phyloP scores from a whole-genome alignment of 2,888 invertebrate species.

The Chymomyza caudatula region DNA sequence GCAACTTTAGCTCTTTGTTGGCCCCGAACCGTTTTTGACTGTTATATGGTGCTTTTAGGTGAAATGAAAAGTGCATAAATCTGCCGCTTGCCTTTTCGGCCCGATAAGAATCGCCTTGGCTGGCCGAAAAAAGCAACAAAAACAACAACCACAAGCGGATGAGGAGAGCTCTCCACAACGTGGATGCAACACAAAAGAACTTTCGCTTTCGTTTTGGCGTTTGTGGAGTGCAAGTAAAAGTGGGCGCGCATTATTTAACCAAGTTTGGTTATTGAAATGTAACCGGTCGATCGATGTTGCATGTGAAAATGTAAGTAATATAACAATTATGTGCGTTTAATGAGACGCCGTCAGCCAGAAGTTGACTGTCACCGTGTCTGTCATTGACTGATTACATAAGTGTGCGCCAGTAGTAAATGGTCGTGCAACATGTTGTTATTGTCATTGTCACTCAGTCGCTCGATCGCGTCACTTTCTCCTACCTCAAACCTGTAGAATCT shows the following conservation, averaged over 20 bases:
- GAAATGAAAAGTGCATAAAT: constrained; percentile 71
- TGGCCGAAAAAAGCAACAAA: constrained; percentile 1
- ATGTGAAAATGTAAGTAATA: constrained; percentile 41
- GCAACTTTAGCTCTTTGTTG: not conserved
- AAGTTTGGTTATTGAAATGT: constrained; percentile 66
- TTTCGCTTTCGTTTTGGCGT: constrained; percentile 62
- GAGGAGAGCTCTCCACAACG: constrained; percentile 27
- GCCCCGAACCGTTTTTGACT: constrained; percentile 2
- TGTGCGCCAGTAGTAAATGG: not conserved
- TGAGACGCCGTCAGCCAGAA: constrained; percentile 39
- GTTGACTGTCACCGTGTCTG: constrained; percentile 22
- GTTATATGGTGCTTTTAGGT: constrained; percentile 44
- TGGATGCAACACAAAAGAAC: constrained; percentile 59
- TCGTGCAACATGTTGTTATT: constrained; percentile 40
- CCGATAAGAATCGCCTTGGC: constrained; percentile 5
- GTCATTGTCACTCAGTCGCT: constrained; percentile 38
- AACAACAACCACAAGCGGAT: not conserved
- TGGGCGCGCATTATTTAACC: constrained; percentile 68
- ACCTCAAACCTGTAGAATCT: constrained; percentile 17
- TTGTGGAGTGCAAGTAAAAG: constrained; percentile 47
- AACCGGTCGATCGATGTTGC: constrained; percentile 51
- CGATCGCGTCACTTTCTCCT: constrained; percentile 1
- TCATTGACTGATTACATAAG: constrained; percentile 58
- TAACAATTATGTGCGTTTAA: constrained; percentile 65
- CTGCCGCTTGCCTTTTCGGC: constrained; percentile 35